Percentiles rank a stretch among this genome's conserved stretches.
Conservation (phyloP, 2,797 vertebrate genomes). For the Merluccius polli region DNA sequence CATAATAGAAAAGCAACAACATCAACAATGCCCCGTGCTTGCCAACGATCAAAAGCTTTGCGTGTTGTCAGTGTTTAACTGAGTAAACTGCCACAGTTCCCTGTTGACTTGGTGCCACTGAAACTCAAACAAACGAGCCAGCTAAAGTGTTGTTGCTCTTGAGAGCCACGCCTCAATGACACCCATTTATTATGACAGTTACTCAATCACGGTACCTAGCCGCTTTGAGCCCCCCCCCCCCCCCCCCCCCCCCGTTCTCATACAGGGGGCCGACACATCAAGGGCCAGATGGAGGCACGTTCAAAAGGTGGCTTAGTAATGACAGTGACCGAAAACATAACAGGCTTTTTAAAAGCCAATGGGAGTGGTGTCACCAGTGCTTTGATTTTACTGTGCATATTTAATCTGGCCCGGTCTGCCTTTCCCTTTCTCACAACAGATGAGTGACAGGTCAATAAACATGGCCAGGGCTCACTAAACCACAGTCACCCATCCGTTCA, state of each 20-base stretch:
- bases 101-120: conserved; percentile 62
- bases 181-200: conserved; percentile 29
- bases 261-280: conserved; percentile 19
- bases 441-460: not conserved
- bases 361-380: not conserved
- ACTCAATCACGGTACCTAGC: conserved; percentile 25
- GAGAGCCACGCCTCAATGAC: conserved; percentile 22
- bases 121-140: conserved; percentile 63
- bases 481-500: too few species aligned
- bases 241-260: conserved; percentile 11
- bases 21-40: not conserved
- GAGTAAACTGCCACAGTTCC: conserved; percentile 29
- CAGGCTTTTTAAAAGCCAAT: not conserved
- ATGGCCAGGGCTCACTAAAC: not conserved
- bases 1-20: not conserved
- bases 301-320: not conserved
- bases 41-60: conserved; percentile 33
- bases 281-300: not conserved
- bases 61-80: conserved; percentile 19
- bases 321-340: not conserved
- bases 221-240: not conserved
- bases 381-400: not conserved
- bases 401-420: not conserved
- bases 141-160: conserved; percentile 22
- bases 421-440: not conserved